phyloP scores from a whole-genome alignment of 2,888 invertebrate species.

The Aspidapion aeneum region DNA sequence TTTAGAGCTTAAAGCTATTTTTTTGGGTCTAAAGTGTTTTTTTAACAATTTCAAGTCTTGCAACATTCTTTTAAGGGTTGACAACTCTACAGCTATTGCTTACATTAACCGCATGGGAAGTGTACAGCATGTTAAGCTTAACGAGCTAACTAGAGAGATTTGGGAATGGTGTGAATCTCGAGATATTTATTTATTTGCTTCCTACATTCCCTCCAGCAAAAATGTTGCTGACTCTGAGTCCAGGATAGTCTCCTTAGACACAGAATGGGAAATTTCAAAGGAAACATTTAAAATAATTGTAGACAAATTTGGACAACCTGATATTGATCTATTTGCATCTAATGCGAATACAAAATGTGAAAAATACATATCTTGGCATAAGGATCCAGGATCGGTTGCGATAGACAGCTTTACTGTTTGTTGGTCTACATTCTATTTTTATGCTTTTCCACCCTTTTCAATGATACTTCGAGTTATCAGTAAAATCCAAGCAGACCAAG shows the following conservation, averaged over 20 bases:
- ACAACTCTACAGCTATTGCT: neutral
- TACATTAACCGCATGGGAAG: no score
- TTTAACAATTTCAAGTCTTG: neutral
- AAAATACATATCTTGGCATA: neutral
- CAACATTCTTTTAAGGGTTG: neutral
- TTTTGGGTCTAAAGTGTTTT: neutral
- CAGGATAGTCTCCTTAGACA: no score
- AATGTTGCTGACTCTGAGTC: no score
- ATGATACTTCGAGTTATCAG: no score
- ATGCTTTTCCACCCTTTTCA: neutral
- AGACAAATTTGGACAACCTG: neutral
- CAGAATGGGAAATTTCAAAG: neutral
- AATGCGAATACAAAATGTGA: neutral
- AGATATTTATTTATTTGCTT: neutral
- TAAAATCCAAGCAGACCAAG: neutral
- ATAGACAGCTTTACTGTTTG: neutral
- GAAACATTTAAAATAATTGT: neutral
- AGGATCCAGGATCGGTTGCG: neutral
- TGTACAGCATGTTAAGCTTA: neutral
- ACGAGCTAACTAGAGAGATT: neutral
- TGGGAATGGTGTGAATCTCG: neutral
- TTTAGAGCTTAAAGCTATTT: neutral
- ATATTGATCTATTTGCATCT: neutral
- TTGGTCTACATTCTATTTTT: neutral
- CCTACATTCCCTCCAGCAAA: neutral